phyloP scores from a whole-genome alignment of 2,797 vertebrate species.

The Hippopotamyrus pictus region DNA sequence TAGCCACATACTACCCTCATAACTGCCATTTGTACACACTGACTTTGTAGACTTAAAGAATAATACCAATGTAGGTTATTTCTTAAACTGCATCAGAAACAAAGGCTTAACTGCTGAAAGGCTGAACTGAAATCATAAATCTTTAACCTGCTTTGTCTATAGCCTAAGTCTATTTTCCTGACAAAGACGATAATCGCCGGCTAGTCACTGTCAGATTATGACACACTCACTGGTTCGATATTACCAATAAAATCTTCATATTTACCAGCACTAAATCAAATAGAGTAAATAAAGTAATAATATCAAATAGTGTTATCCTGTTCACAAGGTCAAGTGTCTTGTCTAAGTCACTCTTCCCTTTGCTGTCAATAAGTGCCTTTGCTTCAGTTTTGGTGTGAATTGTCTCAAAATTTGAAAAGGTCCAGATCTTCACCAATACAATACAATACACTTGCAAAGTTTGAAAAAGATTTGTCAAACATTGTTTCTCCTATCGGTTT shows the following conservation, averaged over 20 bases:
- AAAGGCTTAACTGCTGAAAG: background rate
- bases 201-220: background rate
- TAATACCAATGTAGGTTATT: background rate
- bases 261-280: background rate
- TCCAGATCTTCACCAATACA: background rate
- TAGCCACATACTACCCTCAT: background rate
- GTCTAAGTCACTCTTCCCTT: background rate
- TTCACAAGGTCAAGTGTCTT: background rate
- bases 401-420: background rate
- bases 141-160: background rate
- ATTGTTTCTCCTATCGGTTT: background rate
- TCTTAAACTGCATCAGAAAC: background rate
- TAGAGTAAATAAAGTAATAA: background rate
- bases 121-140: background rate
- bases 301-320: background rate
- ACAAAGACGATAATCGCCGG: background rate
- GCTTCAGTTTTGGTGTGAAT: background rate
- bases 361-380: background rate
- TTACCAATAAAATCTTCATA: background rate
- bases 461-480: background rate
- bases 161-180: background rate
- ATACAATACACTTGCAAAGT: background rate
- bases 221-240: background rate
- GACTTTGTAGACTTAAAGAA: background rate
- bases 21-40: background rate